These are phyloP conservation scores for Trachelipus rathkii DNA, from an alignment of 1,140 invertebrate genomes.

Conservation along the genomic window DNA sequence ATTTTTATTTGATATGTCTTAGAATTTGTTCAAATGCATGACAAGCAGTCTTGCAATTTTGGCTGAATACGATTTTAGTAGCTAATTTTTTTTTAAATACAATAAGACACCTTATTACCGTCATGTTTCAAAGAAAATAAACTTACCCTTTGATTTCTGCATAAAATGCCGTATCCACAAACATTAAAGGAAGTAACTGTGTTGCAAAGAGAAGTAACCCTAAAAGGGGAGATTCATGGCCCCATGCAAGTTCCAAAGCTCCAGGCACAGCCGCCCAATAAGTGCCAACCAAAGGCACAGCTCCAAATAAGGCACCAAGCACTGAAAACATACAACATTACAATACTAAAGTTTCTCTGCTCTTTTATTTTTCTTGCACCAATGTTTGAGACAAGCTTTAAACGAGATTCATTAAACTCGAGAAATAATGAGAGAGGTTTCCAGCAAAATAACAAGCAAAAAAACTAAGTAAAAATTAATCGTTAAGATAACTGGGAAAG, in stretches of 20 bases:
- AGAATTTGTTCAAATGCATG: too few species aligned
- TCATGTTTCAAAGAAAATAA: too few species aligned
- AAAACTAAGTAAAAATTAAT: too few species aligned
- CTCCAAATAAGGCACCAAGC: slow-evolving; percentile 84
- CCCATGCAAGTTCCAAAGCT: slow-evolving; percentile 87
- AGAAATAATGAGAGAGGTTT: neutral
- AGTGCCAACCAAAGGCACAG: slow-evolving; percentile 86
- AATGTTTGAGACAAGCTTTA: too few species aligned
- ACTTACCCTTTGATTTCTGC: slow-evolving; percentile 92
- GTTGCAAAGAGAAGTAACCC: slow-evolving; percentile 73
- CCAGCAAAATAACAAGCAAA: neutral
- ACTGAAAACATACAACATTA: slow-evolving; percentile 56
- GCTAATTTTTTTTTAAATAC: too few species aligned
- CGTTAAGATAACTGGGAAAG: too few species aligned
- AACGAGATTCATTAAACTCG: neutral
- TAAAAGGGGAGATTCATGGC: slow-evolving; percentile 70
- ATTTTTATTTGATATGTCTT: too few species aligned
- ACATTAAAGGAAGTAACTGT: slow-evolving; percentile 82
- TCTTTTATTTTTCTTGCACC: slow-evolving; percentile 48
- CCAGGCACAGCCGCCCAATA: slow-evolving; percentile 93
- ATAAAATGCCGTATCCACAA: slow-evolving; percentile 91
- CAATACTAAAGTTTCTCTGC: slow-evolving; percentile 31
- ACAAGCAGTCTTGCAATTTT: too few species aligned
- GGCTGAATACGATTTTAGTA: too few species aligned
- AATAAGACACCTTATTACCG: too few species aligned